Base-by-base conservation (phyloP, 1,140 invertebrate species). In the Ceratosolen solmsi region DNA sequence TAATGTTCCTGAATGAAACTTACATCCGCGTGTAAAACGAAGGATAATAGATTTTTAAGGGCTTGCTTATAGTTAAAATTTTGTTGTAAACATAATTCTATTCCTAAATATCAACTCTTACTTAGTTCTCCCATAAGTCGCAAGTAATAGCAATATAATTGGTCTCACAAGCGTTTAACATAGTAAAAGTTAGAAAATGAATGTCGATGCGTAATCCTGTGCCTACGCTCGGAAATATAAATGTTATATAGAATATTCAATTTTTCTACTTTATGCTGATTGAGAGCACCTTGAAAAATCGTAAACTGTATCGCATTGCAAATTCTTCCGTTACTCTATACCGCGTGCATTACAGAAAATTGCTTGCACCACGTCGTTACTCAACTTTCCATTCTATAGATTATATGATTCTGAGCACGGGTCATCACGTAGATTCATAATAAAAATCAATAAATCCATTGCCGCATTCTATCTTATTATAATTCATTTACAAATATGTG, bases 141-240 rank as follows among this genome's bases (percentile, higher is more conserved):
- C 9, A n/a, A 63, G n/a, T 63, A 30, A 30, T 30, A 63, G n/a
- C 9, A 63, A 30, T 33, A 30, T 63, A 63, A 63, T 63, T 63
- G 58, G 0, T 1, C 13, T 63, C 2, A 63, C 58, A 30, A 63
- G 27, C 58, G 27, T 15, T 63, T 33, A 15, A 5, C 2, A 1
- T 11, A 7, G 8, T 30, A 11, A 63, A 63, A 63, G 13, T 63
- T 30, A 63, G 27, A 63, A 63, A 63, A 63, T 30, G 25, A 63
- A 30, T 56, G 20, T 56, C 54, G 54, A 56, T 63, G n/a, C 58
- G n/a, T 63, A 63, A 63, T 63, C n/a, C 58, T 33, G 27, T 63
- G 25, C n/a, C 58, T 63, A 27, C 27, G n/a, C 25, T 58, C 15
- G 22, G 4, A 58, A 5, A 58, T 63, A 25, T 30, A 63, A 30